Conservation (phyloP, 2,113 vertebrate species). For the Typhlomys cinereus region DNA sequence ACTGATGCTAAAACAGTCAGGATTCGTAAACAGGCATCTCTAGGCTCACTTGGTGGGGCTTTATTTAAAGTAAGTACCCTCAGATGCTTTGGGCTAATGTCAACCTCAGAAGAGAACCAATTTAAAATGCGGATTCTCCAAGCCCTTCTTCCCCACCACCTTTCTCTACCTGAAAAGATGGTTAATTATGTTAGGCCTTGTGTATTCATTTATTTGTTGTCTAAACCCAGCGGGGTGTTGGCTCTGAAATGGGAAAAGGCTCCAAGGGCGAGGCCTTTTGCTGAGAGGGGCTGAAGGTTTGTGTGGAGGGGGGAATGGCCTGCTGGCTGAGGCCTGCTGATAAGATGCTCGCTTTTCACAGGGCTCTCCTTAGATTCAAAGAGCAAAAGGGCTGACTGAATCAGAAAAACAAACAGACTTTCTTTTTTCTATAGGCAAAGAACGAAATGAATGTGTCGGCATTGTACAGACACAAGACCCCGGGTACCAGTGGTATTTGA, state of each 20-base stretch:
- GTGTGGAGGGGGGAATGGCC: conserved; percentile 89
- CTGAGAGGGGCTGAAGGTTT: conserved; percentile 89
- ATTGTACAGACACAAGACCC: conserved; percentile 86
- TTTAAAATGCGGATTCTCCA: conserved; percentile 55
- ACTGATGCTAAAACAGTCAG: not conserved
- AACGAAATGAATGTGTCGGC: conserved; percentile 87
- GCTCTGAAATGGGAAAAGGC: conserved; percentile 80
- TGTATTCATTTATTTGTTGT: conserved; percentile 80
- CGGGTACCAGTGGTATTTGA: conserved; percentile 82
- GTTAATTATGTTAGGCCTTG: conserved; percentile 78
- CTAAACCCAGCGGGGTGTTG: conserved; percentile 77
- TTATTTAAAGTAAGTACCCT: conserved; percentile 76
- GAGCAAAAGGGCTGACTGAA: conserved; percentile 86
- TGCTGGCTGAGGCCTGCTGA: conserved; percentile 92
- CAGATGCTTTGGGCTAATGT: conserved; percentile 44
- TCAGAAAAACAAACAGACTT: conserved; percentile 90
- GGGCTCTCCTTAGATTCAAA: conserved; percentile 84
- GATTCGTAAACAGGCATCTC: not conserved
- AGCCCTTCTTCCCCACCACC: conserved; percentile 28
- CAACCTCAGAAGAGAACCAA: conserved; percentile 73
- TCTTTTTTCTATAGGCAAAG: conserved; percentile 82
- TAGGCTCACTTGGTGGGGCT: conserved; percentile 39
- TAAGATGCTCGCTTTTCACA: conserved; percentile 93
- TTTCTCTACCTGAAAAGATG: conserved; percentile 72
- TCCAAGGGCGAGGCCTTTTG: conserved; percentile 89